phyloP scores from a whole-genome alignment of 2,888 invertebrate genomes.

The Bombylius major region DNA sequence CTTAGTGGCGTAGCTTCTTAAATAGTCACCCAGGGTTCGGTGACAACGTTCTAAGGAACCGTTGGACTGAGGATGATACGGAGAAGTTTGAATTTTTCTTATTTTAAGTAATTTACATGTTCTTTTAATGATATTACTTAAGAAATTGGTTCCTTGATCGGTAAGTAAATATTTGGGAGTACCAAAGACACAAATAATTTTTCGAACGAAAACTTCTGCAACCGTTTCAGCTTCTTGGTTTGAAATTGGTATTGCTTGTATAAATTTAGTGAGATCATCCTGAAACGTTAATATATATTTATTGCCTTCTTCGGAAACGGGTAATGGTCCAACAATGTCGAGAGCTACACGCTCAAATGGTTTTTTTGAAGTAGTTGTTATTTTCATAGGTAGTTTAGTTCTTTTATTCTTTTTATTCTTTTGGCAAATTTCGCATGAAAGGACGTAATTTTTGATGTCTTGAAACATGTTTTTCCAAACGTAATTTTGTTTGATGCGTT shows the following conservation, averaged over 20 bases:
- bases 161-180: not conserved
- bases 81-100: constrained; percentile 1
- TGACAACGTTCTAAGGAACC: constrained; percentile 25
- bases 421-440: no score
- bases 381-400: no score
- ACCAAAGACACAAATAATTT: not conserved
- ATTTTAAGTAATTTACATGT: not conserved
- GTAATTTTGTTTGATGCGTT: not conserved
- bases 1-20: constrained; percentile 21
- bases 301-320: not conserved
- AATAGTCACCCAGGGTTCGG: constrained; percentile 20
- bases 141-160: not conserved
- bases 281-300: not conserved
- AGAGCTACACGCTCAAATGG: no score
- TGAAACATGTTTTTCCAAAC: constrained; percentile 3
- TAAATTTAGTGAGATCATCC: not conserved
- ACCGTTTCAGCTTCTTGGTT: not conserved
- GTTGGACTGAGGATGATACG: constrained; percentile 13
- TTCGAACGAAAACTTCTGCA: no score
- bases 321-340: no score
- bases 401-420: no score
- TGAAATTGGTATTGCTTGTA: not conserved
- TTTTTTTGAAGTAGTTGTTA: no score
- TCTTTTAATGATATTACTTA: constrained; percentile 15
- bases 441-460: no score